Evolutionary conservation across 2,797 vertebrate species (phyloP), one percentile per base, ranked within the genome.

Genomic region (Allobates femoralis): DNA sequence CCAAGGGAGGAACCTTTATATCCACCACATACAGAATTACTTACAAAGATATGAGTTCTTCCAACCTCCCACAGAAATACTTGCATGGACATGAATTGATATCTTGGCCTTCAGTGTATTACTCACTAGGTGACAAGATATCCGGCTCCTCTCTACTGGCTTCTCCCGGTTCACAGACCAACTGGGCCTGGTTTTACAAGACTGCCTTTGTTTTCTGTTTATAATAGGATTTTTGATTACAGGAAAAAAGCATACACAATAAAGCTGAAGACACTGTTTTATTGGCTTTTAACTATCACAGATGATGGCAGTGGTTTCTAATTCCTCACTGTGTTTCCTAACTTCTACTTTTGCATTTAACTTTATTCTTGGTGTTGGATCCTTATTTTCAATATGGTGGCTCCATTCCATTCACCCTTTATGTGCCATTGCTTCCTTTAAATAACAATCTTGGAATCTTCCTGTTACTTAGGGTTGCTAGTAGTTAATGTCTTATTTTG

Each of bases 221-320:
- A 64, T 30, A 28, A 64, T 26, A 28, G 26, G 26, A 64, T 28
- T 26, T 64, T 28, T 30, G 30, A 30, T 26, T 3, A 46, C 26
- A 14, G 12, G 69, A 26, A 46, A 26, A n/a, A n/a, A 50, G n/a
- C 7, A 16, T 16, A 3, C 23, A 51, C n/a, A 8, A 50, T 21
- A 34, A 34, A n/a, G 11, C 12, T 32, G 3, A 23, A 32, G 23
- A 16, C 15, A 56, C 10, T 56, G 41, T 60, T 79, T 18, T 69
- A 34, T 79, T 79, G 32, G 55, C 30, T 34, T 79, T 50, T 41
- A 46, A 34, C 55, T 80, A 37, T 80, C 19, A 55, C 64, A 67
- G 66, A 53, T 67, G 80, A 71, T 82, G 50, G 64, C 46, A 82
- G n/a, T 21, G 18, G 3, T 56, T 51, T 60, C 34, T 62, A n/a